These are phyloP conservation scores for Formica selysi DNA, from an alignment of 1,140 invertebrate species.

Conservation along the genomic window DNA sequence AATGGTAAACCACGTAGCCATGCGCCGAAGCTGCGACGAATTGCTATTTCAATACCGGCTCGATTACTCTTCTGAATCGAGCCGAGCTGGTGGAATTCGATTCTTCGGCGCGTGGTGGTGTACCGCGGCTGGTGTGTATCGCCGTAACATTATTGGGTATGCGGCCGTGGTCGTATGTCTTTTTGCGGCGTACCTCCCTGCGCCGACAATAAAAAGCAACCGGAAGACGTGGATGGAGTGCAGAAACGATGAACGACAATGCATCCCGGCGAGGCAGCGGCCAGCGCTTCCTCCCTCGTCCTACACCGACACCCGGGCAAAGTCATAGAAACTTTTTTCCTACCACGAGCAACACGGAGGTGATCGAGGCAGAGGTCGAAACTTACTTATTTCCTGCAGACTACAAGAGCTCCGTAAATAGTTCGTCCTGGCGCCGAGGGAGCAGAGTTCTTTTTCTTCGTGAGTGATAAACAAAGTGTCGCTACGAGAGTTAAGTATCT, in stretches of 20 bases:
- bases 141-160: conserved; percentile 65
- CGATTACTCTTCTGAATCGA: conserved; percentile 68
- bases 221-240: conserved; percentile 75
- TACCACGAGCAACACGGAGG: conserved; percentile 40
- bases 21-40: conserved; percentile 52
- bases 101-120: conserved; percentile 42
- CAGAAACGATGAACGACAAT: conserved; percentile 73
- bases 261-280: conserved; percentile 27
- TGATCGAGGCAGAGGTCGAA: conserved; percentile 65
- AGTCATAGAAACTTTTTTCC: conserved; percentile 71
- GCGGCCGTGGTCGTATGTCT: conserved; percentile 61
- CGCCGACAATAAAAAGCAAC: conserved; percentile 71
- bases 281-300: conserved; percentile 34
- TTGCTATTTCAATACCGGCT: conserved; percentile 57
- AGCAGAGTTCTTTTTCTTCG: conserved; percentile 36
- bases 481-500: conserved; percentile 23
- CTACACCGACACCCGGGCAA: conserved; percentile 54
- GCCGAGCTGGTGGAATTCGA: conserved; percentile 66
- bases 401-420: conserved; percentile 70
- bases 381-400: conserved; percentile 72
- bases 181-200: conserved; percentile 68
- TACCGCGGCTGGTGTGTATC: conserved; percentile 46
- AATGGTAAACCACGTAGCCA: conserved; percentile 62
- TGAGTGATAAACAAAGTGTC: conserved; percentile 55
- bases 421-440: conserved; percentile 49